Evolutionary conservation across 2,113 vertebrate species (phyloP).

Genomic region (Pachypanchax playfairii): DNA sequence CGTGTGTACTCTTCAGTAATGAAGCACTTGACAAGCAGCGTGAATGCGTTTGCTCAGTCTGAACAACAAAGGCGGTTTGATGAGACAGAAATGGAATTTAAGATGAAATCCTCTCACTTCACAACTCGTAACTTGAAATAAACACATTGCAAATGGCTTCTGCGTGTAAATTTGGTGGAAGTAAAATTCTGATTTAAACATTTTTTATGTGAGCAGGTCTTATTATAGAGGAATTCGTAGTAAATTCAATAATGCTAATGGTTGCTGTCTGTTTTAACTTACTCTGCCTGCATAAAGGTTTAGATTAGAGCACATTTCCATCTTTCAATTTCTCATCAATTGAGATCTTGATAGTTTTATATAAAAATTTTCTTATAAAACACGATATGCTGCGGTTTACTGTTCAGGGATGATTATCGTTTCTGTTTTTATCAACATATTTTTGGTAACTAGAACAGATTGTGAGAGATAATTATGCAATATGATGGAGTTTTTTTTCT

Average conservation of each 20-base stretch:
- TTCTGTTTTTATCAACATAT: slow-evolving; percentile 2
- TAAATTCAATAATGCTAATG: no score
- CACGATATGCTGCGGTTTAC: neutral
- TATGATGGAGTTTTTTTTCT: slow-evolving; percentile 14
- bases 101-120: slow-evolving; percentile 3
- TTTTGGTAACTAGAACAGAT: slow-evolving; percentile 14
- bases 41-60: slow-evolving; percentile 19
- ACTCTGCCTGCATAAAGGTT: no score
- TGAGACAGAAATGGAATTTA: slow-evolving; percentile 3
- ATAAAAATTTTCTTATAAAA: no score
- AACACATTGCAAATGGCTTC: neutral
- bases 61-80: slow-evolving; percentile 24
- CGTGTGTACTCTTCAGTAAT: slow-evolving; percentile 41
- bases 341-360: no score
- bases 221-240: no score
- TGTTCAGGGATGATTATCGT: neutral
- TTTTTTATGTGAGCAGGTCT: no score
- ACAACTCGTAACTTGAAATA: neutral
- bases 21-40: slow-evolving; percentile 53
- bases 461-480: slow-evolving; percentile 19
- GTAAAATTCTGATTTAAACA: neutral
- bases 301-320: no score
- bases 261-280: no score
- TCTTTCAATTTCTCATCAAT: no score
- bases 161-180: no score